phyloP scores from a whole-genome alignment of 2,113 vertebrate genomes.

The Empidonax alnorum region DNA sequence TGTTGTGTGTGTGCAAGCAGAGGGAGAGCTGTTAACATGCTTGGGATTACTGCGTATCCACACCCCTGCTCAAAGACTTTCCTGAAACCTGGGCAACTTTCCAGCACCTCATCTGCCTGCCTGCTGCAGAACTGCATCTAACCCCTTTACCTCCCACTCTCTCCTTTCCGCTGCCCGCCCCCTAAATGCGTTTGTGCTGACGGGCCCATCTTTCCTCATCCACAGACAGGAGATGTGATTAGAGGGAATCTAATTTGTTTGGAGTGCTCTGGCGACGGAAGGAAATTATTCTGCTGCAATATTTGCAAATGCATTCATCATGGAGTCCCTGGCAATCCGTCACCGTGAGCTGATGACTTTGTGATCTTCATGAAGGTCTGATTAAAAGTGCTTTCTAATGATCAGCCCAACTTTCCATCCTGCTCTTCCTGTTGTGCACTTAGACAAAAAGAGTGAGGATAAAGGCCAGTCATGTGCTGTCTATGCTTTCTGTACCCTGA shows the following conservation, averaged over 20 bases:
- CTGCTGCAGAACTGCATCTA: constrained; percentile 6
- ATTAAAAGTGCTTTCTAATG: constrained; percentile 71
- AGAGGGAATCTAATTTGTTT: constrained; percentile 83
- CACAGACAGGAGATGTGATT: constrained; percentile 78
- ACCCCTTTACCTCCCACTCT: neutral
- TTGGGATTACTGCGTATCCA: neutral
- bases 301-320: constrained; percentile 84
- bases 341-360: constrained; percentile 63
- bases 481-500: neutral
- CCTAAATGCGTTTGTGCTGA: constrained; percentile 68
- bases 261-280: constrained; percentile 76
- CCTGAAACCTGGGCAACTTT: constrained; percentile 12
- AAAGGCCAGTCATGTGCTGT: neutral
- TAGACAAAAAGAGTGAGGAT: neutral
- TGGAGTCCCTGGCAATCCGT: constrained; percentile 68
- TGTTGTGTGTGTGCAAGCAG: neutral
- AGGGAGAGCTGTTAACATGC: neutral
- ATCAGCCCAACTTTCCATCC: constrained; percentile 29
- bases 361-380: constrained; percentile 73
- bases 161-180: neutral
- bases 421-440: neutral
- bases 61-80: neutral
- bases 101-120: constrained; percentile 30
- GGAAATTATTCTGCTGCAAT: constrained; percentile 81
- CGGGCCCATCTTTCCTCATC: constrained; percentile 73